phyloP scores from a whole-genome alignment of 2,888 invertebrate species.

The Mermis nigrescens region DNA sequence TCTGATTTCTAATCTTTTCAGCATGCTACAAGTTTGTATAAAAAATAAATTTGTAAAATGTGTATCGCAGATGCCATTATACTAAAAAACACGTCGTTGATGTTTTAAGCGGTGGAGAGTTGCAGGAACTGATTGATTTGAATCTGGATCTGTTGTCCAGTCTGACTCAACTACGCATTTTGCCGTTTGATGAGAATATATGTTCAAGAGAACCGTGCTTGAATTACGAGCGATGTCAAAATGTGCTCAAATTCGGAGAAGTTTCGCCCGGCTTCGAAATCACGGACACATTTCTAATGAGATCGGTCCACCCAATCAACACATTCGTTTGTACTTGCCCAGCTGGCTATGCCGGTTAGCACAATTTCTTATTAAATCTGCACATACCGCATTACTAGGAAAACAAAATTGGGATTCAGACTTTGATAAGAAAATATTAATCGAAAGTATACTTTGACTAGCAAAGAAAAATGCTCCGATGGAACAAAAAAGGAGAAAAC shows the following conservation, averaged over 20 bases:
- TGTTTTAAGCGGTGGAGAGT: constrained; percentile 65
- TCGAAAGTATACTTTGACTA: no score
- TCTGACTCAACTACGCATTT: constrained; percentile 53
- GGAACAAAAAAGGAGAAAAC: no score
- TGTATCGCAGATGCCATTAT: no score
- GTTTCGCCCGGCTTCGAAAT: constrained; percentile 71
- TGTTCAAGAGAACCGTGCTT: constrained; percentile 84
- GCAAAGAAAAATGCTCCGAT: no score
- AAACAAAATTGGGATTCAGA: no score
- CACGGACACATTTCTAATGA: constrained; percentile 69
- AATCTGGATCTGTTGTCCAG: constrained; percentile 67
- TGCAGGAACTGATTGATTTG: constrained; percentile 79
- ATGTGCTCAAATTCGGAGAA: constrained; percentile 68
- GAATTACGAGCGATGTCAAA: constrained; percentile 75
- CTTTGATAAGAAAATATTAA: no score
- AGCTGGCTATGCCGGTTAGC: constrained; percentile 69
- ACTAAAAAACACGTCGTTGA: no score
- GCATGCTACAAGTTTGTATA: no score
- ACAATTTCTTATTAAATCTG: constrained; percentile 19
- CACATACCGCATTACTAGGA: no score
- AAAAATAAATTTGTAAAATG: no score
- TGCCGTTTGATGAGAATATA: constrained; percentile 74
- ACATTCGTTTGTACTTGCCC: constrained; percentile 82
- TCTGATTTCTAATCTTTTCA: no score
- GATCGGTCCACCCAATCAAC: constrained; percentile 81